phyloP scores from a whole-genome alignment of 2,113 vertebrate species.

The Bubo bubo region DNA sequence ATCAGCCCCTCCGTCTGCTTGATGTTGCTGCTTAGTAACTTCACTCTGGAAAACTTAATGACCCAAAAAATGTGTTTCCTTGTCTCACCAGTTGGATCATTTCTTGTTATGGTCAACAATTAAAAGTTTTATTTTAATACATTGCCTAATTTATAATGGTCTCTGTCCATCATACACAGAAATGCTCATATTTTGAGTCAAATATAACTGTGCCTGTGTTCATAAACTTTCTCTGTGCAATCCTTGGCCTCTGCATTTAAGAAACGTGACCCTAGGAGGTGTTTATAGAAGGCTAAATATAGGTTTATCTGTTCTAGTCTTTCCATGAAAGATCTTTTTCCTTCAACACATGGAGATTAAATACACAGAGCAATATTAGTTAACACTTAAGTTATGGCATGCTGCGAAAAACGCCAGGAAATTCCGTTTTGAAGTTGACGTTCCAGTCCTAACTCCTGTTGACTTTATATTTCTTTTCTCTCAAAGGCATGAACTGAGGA shows the following conservation, averaged over 20 bases:
- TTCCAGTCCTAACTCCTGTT: neutral
- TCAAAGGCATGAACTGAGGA: neutral
- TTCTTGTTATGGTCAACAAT: neutral
- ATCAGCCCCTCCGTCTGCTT: neutral
- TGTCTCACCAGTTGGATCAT: neutral
- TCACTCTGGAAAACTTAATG: neutral
- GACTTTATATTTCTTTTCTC: slow-evolving; percentile 32
- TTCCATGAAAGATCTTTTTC: slow-evolving; percentile 68
- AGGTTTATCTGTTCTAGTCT: slow-evolving; percentile 63
- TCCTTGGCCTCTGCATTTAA: slow-evolving; percentile 11
- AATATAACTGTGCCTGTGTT: neutral
- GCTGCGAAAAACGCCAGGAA: slow-evolving; percentile 16
- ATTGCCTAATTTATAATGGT: neutral
- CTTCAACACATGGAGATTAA: slow-evolving; percentile 57
- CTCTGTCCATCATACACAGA: neutral
- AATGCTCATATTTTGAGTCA: neutral
- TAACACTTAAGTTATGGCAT: slow-evolving; percentile 35
- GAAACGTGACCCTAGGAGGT: slow-evolving; percentile 38
- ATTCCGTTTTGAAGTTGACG: neutral
- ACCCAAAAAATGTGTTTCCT: neutral
- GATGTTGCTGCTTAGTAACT: neutral
- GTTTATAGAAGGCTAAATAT: slow-evolving; percentile 65
- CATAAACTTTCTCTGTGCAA: neutral
- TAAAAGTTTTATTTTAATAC: neutral
- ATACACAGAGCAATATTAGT: slow-evolving; percentile 22